phyloP scores from a whole-genome alignment of 2,797 vertebrate species.

The Crenichthys baileyi region DNA sequence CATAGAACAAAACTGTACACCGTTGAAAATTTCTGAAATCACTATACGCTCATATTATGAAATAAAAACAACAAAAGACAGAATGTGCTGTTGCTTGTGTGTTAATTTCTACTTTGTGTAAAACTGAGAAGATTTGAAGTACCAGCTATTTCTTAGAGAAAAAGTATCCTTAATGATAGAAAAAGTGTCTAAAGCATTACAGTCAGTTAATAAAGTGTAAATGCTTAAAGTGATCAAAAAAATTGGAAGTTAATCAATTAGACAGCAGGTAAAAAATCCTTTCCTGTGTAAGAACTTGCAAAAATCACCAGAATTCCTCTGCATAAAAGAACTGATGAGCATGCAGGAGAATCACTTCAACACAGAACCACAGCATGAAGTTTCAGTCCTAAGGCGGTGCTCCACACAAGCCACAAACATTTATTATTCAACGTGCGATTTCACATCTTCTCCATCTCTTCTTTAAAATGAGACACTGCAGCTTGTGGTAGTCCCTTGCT shows the following conservation, averaged over 20 bases:
- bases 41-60: neutral
- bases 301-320: neutral
- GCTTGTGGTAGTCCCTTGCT: conserved; percentile 23
- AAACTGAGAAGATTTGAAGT: neutral
- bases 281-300: neutral
- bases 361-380: conserved; percentile 7
- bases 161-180: neutral
- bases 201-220: neutral
- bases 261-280: neutral
- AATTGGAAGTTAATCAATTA: neutral
- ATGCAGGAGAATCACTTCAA: conserved; percentile 6
- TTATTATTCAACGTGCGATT: conserved; percentile 51
- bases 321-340: neutral
- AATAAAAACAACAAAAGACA: neutral
- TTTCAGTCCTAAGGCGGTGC: neutral
- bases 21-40: neutral
- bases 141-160: neutral
- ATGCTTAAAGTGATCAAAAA: neutral
- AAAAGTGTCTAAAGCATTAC: too few relatives aligned
- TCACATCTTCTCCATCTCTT: conserved; percentile 41
- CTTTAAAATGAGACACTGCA: conserved; percentile 34
- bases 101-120: neutral
- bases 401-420: conserved; percentile 19
- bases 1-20: neutral
- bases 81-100: neutral